These are phyloP conservation scores for Nycteola revayana DNA, from an alignment of 2,888 invertebrate species.

Conservation along the genomic window DNA sequence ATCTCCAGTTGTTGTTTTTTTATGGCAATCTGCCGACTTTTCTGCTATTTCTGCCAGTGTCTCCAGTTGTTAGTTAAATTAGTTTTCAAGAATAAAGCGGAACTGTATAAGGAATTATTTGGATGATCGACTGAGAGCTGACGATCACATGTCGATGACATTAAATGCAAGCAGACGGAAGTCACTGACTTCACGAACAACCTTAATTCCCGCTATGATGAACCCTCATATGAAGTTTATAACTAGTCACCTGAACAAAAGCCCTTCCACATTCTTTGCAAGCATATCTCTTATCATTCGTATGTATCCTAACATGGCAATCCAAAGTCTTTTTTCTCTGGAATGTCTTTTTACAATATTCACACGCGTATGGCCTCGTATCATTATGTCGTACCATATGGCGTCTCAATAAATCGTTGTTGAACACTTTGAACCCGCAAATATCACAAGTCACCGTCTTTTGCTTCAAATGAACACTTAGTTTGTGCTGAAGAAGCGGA, in stretches of 20 bases:
- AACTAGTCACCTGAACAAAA: conserved; percentile 80
- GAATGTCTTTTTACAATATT: conserved; percentile 80
- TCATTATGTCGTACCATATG: conserved; percentile 82
- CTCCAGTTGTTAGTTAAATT: too few relatives aligned
- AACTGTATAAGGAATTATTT: too few relatives aligned
- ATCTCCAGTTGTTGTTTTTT: too few relatives aligned
- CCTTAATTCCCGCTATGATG: conserved; percentile 61
- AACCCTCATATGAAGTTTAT: conserved; percentile 78
- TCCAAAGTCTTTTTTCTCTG: conserved; percentile 80
- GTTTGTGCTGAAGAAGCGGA: conserved; percentile 50
- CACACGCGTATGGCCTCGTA: conserved; percentile 78
- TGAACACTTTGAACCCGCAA: conserved; percentile 63
- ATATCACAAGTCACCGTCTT: conserved; percentile 54
- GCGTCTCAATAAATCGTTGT: conserved; percentile 67
- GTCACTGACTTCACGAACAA: conserved; percentile 13
- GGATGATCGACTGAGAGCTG: too few relatives aligned
- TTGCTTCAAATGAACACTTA: conserved; percentile 59
- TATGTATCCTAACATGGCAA: conserved; percentile 78
- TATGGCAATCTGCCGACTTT: too few relatives aligned
- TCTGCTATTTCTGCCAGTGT: too few relatives aligned
- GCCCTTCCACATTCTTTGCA: conserved; percentile 75
- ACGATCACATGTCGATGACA: too few relatives aligned
- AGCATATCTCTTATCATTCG: conserved; percentile 75
- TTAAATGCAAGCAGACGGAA: too few relatives aligned
- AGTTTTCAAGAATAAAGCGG: too few relatives aligned